Base-by-base conservation (phyloP, 1,140 invertebrate genomes). In the Brevipalpus yothersi region DNA sequence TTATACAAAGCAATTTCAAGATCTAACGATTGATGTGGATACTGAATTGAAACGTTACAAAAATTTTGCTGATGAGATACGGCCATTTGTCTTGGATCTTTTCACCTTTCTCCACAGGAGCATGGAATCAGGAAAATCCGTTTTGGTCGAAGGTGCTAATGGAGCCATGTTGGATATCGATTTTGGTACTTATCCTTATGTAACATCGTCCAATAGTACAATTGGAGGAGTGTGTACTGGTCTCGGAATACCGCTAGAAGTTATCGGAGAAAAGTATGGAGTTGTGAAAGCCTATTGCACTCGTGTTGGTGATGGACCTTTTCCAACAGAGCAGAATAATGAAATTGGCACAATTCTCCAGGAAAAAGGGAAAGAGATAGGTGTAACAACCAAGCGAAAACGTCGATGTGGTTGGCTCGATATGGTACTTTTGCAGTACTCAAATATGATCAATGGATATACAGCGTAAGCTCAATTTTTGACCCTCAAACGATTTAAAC, bases 211-310 rank as follows among this genome's bases (percentile, higher is more conserved):
- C 9, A 99, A 98, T 75, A 97, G 94, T 73, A 95, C 89, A 69
- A 86, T 96, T 63, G 95, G 95, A 45, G 94, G 94, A 15, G 93
- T 96, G 4, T 92, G 88, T 67, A 99, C 94, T 1, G 95, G 95
- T 0, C 76, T 99, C 12, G 95, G 95, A 15, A 74, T 99, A 62
- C 88, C 93, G 4, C 90, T 93, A 3, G 78, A 75, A 66, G 79
- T 80, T 47, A 86, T 99, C 64, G 88, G 87, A 0, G 80, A 92
- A 49, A 83, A 97, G 12, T 80, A 91, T 68, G 95, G 94, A 53
- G 92, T 99, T 13, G 89, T 96, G 0, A 99, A 99, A 74, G 93
- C 93, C 0, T 99, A 98, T 70, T 92, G 91, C 19, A 99, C 95
- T 0, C 77, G 95, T 64, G 95, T 99, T 0, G 95, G 95, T 11